Evolutionary conservation across 2,113 vertebrate species (phyloP), one percentile per base, ranked within the genome.

Genomic region (Oncorhynchus tshawytscha): DNA sequence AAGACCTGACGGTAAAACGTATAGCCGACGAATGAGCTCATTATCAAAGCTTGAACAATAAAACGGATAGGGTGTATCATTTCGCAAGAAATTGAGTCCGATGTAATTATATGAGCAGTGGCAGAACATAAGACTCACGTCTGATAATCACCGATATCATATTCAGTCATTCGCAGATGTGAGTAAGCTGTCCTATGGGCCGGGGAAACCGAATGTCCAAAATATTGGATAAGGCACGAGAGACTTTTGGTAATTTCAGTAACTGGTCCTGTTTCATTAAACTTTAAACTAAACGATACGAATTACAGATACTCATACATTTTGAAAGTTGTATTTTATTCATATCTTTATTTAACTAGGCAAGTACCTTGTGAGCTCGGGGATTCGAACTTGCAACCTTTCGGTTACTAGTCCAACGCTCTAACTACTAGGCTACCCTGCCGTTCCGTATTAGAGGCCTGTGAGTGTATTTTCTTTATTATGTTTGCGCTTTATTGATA

Each of bases 121-220:
- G 54, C 54, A 60, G n/a, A 60, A 60, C 59, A 60, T 15, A 9
- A 8, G 5, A n/a, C 59, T 1, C 18, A 16, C 29, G 51, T 71
- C 79, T 79, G 70, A 74, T 81, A 87, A 66, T 72, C 68, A 69
- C 70, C 72, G 85, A 75, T 84, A 85, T 83, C 85, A 66, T 72
- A 62, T 0, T 8, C 70, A 84, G 78, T 51, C 73, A 76, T 73
- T 87, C 83, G 77, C 75, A 82, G 78, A 90, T 75, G 77, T 84
- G 74, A 73, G 25, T n/a, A 51, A 13, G 1, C 49, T 16, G 15
- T 51, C n/a, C 22, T 65, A 16, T 24, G 60, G 72, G 60, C 31
- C 13, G 27, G 24, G 71, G 54, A 80, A 74, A 72, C 72, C 68
- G 72, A 74, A 79, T 80, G 82, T 79, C 77, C 0, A 86, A 67